Conservation (phyloP, 2,888 invertebrate species). For the Coenonympha arcania region DNA sequence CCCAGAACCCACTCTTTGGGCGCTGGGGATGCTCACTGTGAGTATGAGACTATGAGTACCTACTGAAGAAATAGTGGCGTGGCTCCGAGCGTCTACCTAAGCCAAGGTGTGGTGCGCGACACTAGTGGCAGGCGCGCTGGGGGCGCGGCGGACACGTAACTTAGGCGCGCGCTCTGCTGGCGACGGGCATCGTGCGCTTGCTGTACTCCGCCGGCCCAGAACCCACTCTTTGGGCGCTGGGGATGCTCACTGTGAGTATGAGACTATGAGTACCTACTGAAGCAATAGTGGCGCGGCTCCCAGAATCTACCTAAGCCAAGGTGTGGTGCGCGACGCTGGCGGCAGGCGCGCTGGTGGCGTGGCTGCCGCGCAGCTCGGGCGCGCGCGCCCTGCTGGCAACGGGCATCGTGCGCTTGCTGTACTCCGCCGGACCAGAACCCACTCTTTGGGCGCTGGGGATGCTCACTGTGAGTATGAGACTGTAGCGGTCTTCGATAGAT, state of each 20-base stretch:
- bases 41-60: too few relatives aligned
- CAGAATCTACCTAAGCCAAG: too few relatives aligned
- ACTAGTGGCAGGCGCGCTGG: constrained; percentile 81
- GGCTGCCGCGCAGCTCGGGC: constrained; percentile 84
- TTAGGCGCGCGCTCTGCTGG: constrained; percentile 84
- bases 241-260: constrained; percentile 83
- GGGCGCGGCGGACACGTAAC: constrained; percentile 83
- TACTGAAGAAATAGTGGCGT: too few relatives aligned
- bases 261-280: too few relatives aligned
- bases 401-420: constrained; percentile 90
- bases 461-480: constrained; percentile 81
- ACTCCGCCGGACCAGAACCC: constrained; percentile 93
- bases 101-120: constrained; percentile 90
- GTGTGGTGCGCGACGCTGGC: constrained; percentile 87
- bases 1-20: constrained; percentile 91
- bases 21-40: constrained; percentile 90
- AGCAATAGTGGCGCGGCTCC: too few relatives aligned
- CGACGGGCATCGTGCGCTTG: constrained; percentile 86
- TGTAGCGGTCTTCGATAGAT: too few relatives aligned
- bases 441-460: constrained; percentile 90
- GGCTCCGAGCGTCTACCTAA: too few relatives aligned
- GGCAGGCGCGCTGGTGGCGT: constrained; percentile 83
- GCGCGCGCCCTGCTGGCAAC: constrained; percentile 84
- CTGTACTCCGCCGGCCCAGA: constrained; percentile 95
- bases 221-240: constrained; percentile 89